phyloP scores from a whole-genome alignment of 2,797 vertebrate species.

The Acanthurus tractus region DNA sequence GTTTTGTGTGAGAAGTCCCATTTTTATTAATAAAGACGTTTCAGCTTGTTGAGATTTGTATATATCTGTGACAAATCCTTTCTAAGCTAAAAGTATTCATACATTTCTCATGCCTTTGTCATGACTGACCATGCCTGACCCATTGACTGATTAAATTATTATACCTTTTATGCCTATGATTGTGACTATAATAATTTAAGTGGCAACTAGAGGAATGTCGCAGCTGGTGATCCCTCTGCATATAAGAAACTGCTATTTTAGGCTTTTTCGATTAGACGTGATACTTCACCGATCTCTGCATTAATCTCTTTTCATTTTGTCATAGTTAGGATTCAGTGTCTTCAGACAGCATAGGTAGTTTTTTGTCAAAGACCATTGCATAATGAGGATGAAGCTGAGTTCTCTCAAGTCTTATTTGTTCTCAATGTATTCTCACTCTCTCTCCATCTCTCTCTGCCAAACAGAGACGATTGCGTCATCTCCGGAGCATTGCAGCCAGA shows the following conservation, averaged over 20 bases:
- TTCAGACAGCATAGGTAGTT: constrained; percentile 8
- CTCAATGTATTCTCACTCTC: neutral
- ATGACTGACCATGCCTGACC: constrained; percentile 34
- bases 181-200: constrained; percentile 16
- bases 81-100: neutral
- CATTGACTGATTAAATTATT: constrained; percentile 13
- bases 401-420: constrained; percentile 26
- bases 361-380: neutral
- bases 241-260: constrained; percentile 5
- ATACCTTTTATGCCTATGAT: too few relatives aligned
- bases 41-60: constrained; percentile 3
- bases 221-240: constrained; percentile 11
- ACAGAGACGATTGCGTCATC: constrained; percentile 95
- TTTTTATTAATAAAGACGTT: neutral
- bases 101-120: constrained; percentile 57
- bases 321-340: neutral
- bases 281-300: constrained; percentile 6
- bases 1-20: neutral
- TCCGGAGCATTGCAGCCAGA: constrained; percentile 95
- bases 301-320: neutral
- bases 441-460: constrained; percentile 3
- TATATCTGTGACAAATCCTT: constrained; percentile 16
- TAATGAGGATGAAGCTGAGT: constrained; percentile 18
- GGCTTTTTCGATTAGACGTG: neutral
- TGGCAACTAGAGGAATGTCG: neutral